Percentiles rank a stretch among this genome's conserved stretches.
phyloP scores from a whole-genome alignment of 2,113 vertebrate species.

The Nannobrachium achirus region DNA sequence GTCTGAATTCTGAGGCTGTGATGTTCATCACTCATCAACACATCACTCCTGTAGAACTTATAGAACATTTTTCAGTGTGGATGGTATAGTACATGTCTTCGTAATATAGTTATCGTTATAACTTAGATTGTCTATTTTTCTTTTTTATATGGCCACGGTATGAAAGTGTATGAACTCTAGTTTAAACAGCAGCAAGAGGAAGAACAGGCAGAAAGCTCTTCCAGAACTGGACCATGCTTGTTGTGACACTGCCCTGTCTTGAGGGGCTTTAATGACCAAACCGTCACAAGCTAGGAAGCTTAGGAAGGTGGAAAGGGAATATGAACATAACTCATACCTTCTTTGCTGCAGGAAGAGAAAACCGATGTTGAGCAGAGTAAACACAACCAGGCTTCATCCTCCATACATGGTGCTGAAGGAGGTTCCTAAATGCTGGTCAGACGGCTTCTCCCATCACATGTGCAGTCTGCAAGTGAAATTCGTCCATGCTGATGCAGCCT shows the following conservation, averaged over 20 bases:
- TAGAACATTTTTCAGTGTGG: no score
- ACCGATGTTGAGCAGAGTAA: background rate
- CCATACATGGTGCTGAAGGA: background rate
- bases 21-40: no score
- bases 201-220: background rate
- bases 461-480: background rate
- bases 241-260: background rate
- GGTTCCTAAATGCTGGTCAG: background rate
- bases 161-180: background rate
- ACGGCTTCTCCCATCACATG: slow-evolving; percentile 3
- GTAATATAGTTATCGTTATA: no score
- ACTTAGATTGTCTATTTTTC: no score
- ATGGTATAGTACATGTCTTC: no score
- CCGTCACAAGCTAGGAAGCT: background rate
- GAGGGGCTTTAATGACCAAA: background rate
- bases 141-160: no score
- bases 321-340: slow-evolving; percentile 1
- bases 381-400: background rate
- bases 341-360: slow-evolving; percentile 2
- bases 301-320: background rate
- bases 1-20: no score
- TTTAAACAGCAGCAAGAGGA: background rate
- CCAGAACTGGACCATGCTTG: background rate
- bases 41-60: no score
- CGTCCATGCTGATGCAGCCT: no score